Conservation (phyloP, 2,888 invertebrate species). For the Pammene aurita region DNA sequence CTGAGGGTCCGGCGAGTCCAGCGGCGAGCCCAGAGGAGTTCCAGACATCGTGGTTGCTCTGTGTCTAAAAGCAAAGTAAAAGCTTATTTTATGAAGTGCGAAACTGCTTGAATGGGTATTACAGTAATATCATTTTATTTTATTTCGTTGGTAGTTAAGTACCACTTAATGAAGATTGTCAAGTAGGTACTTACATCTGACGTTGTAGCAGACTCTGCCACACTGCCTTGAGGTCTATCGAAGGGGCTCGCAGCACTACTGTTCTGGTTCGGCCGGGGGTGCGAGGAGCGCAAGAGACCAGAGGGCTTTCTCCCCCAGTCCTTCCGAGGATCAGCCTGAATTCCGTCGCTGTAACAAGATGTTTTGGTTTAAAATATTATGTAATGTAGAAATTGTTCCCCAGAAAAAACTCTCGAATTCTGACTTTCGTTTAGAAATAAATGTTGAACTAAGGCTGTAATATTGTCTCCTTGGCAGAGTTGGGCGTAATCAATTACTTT, state of each 20-base stretch:
- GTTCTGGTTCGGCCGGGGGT: constrained; percentile 87
- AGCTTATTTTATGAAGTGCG: neutral
- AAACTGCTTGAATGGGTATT: neutral
- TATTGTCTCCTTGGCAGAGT: too few species aligned
- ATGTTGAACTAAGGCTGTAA: too few species aligned
- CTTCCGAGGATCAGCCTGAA: constrained; percentile 91
- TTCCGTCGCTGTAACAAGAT: constrained; percentile 86
- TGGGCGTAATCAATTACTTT: too few species aligned
- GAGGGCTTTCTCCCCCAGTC: constrained; percentile 87
- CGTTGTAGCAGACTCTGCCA: constrained; percentile 95
- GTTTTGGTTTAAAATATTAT: neutral
- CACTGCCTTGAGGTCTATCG: constrained; percentile 92
- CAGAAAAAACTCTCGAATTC: too few species aligned
- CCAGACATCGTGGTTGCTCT: constrained; percentile 92
- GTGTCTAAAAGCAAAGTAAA: constrained; percentile 84
- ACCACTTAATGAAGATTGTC: too few species aligned
- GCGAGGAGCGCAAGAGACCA: constrained; percentile 89
- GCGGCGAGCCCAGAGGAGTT: constrained; percentile 91
- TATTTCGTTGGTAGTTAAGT: too few species aligned
- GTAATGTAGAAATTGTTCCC: too few species aligned
- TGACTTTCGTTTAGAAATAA: too few species aligned
- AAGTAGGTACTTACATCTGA: constrained; percentile 88
- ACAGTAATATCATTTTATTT: too few species aligned
- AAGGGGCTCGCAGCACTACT: constrained; percentile 90
- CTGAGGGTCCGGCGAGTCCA: constrained; percentile 90